phyloP scores from a whole-genome alignment of 2,113 vertebrate genomes.

The Prolemur simus region DNA sequence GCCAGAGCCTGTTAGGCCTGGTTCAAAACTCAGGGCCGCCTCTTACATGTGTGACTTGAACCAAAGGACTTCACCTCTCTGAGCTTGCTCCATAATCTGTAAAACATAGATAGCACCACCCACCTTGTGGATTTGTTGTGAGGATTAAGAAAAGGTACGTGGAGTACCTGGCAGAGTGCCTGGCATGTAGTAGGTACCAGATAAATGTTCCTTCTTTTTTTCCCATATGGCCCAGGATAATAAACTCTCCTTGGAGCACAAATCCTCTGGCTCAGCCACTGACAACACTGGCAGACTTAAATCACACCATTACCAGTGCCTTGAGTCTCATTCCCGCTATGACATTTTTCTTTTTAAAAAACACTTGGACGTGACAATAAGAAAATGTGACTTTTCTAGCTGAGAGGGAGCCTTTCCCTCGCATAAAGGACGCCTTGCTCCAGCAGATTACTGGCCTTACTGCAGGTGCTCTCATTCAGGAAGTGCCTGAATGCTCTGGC shows the following conservation, averaged over 20 bases:
- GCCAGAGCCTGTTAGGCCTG: background rate
- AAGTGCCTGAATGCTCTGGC: background rate
- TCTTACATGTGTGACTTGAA: background rate
- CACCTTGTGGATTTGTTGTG: background rate
- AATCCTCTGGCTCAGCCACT: background rate
- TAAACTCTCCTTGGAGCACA: background rate
- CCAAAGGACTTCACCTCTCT: background rate
- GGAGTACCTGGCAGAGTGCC: background rate
- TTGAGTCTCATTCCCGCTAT: background rate
- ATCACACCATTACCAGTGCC: background rate
- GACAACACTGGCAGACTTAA: rapidly evolving
- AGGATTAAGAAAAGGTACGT: background rate
- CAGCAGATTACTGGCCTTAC: background rate
- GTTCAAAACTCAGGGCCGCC: background rate
- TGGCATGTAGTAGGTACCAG: rapidly evolving
- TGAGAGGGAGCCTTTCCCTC: background rate
- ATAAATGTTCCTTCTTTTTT: background rate
- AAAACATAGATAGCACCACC: background rate
- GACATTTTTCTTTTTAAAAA: background rate
- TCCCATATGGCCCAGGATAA: background rate
- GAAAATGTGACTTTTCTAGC: background rate
- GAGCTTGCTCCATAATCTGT: background rate
- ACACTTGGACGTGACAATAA: background rate
- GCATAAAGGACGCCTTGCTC: too few relatives aligned
- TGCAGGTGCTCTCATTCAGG: background rate